Base-by-base conservation (phyloP, 2,888 invertebrate species). In the Agonopterix arenella region DNA sequence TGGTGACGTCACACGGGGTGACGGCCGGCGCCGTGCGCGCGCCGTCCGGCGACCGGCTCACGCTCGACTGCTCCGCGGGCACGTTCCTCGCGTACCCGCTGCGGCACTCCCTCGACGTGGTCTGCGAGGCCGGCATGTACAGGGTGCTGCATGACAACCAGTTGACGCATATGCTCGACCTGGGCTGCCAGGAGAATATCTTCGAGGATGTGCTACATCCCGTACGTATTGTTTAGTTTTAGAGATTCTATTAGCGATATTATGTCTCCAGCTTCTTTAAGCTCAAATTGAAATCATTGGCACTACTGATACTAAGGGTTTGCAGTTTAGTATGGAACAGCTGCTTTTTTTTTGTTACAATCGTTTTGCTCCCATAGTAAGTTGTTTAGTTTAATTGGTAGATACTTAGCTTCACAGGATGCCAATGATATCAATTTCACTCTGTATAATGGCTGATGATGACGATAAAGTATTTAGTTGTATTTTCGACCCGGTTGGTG, bases 131-230 rank as follows among this genome's bases (percentile, higher is more conserved):
- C 7, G 84, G 82, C 54, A 68, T 73, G 36, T 80, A 67, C 67
- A 71, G 77, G 42, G 67, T 77, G 61, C 57, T 48, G 0, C 58
- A 58, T 52, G 84, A 81, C 64, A 41, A 11, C 47, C 7, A 53
- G 42, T 65, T 75, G 50, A 62, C 74, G 0, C 76, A 76, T 52
- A 61, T 89, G 58, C 71, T 84, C 42, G 83, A 89, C 41, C 76
- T 89, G 16, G 88, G 89, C 64, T 89, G 89, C 64, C 85, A 84
- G 69, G 79, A 82, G 66, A 74, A 68, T 66, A 63, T 84, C 46
- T 80, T 82, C 52, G 88, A 88, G 61, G 89, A 89, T 51, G 83
- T 86, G 11, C 56, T 79, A 63, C 89, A 89, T 49, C 53, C 74
- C 62, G 86, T 85, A 37, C 42, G 57, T 49, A 16, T 46, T 28